Percentiles rank a stretch among this genome's conserved stretches.
These are phyloP conservation scores for Actinemys pallida DNA, from an alignment of 2,113 vertebrate genomes.

Conservation along the genomic window DNA sequence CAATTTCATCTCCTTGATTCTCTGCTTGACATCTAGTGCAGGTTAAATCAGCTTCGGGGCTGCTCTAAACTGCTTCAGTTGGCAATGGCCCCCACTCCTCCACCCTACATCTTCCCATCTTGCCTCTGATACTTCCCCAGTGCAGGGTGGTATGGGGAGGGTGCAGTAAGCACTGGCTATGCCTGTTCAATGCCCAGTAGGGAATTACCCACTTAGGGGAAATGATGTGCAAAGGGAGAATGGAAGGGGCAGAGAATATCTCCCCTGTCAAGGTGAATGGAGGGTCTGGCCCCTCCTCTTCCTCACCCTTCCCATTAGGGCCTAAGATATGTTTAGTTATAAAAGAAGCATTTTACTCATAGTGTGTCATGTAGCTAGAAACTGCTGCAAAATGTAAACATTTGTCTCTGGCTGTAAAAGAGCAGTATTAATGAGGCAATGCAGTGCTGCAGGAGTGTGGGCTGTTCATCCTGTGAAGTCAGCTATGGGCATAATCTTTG, in stretches of 20 bases:
- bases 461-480: slow-evolving; percentile 42
- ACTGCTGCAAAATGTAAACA: slow-evolving; percentile 36
- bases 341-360: slow-evolving; percentile 59
- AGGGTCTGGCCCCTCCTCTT: slow-evolving; percentile 63
- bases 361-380: slow-evolving; percentile 52
- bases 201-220: neutral
- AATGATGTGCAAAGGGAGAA: slow-evolving; percentile 44
- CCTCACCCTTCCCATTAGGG: neutral
- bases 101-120: neutral
- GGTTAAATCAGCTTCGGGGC: neutral
- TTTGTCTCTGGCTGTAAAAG: slow-evolving; percentile 61
- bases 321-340: slow-evolving; percentile 67
- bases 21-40: neutral
- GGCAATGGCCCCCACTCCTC: neutral
- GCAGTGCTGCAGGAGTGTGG: slow-evolving; percentile 42
- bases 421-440: slow-evolving; percentile 60
- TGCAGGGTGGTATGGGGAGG: neutral
- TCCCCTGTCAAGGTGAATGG: slow-evolving; percentile 45
- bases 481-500: slow-evolving; percentile 17
- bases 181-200: neutral
- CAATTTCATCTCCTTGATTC: neutral
- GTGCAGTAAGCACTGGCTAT: neutral
- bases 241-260: slow-evolving; percentile 60
- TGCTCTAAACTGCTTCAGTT: neutral
- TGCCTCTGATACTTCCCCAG: neutral